These are phyloP conservation scores for Ciona savignyi DNA, from an alignment of 23 tunicate genomes.

Conservation along the genomic window DNA sequence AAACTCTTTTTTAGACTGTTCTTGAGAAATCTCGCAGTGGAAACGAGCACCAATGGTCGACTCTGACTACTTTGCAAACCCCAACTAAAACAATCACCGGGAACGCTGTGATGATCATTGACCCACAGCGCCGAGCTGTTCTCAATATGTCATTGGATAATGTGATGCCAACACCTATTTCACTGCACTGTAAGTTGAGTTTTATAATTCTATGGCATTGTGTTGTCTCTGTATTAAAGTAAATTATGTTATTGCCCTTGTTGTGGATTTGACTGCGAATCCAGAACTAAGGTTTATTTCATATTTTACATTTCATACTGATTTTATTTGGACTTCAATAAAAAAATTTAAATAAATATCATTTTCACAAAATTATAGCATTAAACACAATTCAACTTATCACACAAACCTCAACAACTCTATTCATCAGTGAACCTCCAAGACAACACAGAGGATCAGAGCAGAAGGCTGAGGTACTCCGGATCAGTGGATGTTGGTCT, in stretches of 20 bases:
- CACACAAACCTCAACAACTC: no score
- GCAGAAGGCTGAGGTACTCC: constrained; percentile 16
- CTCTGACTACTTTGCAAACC: constrained; percentile 5
- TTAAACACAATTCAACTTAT: no score
- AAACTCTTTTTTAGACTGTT: no score
- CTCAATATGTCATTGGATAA: constrained; percentile 10
- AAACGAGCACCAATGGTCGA: constrained; percentile 2
- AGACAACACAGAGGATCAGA: constrained; percentile 22
- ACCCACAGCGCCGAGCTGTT: constrained; percentile 10
- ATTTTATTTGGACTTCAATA: no score
- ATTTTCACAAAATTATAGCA: no score
- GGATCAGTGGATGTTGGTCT: constrained; percentile 27
- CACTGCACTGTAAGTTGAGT: constrained; percentile 14
- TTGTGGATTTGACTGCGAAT: no score
- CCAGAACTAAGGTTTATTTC: no score
- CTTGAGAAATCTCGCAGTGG: neutral
- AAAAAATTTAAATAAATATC: no score
- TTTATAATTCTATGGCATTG: no score
- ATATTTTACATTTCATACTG: no score
- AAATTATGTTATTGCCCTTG: no score
- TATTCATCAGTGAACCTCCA: constrained; percentile 38
- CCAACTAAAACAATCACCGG: constrained; percentile 27
- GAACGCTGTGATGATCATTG: neutral
- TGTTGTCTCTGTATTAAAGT: no score
- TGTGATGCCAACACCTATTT: constrained; percentile 13